Conservation (phyloP, 64 coral and sea anemone species). For the Cladopsammia gracilis region DNA sequence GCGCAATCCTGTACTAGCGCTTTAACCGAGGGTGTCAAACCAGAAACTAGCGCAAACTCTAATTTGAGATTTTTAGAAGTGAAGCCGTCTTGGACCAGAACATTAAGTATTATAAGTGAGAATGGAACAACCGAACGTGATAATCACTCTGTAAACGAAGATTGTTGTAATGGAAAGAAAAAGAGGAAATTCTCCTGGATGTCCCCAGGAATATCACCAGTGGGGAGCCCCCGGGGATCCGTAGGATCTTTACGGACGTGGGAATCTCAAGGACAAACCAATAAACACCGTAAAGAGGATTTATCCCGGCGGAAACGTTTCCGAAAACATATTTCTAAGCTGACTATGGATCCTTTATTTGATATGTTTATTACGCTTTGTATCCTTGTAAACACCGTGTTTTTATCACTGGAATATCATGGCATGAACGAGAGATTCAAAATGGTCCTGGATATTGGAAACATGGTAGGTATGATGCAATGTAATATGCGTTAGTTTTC, state of each 20-base stretch:
- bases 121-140: conserved; percentile 44
- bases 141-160: conserved; percentile 24
- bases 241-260: not conserved
- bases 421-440: conserved; percentile 76
- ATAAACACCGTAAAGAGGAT: conserved; percentile 17
- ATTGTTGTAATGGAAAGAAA: conserved; percentile 43
- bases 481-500: not conserved
- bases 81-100: conserved; percentile 23
- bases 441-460: conserved; percentile 74
- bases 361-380: conserved; percentile 81
- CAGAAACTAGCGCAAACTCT: conserved; percentile 13
- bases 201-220: conserved; percentile 22
- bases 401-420: conserved; percentile 89
- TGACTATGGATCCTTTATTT: conserved; percentile 78
- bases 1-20: not conserved
- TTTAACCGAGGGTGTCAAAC: not conserved
- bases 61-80: not conserved
- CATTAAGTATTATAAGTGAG: conserved; percentile 75
- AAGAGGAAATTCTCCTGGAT: not conserved
- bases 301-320: conserved; percentile 34
- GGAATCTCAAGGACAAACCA: not conserved
- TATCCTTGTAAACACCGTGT: conserved; percentile 88
- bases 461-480: conserved; percentile 76
- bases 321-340: conserved; percentile 24
- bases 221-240: not conserved